A percentile compares a stretch with the other conserved stretches of the same genome.
phyloP scores from a whole-genome alignment of 2,797 vertebrate genomes.

The Neoniphon sammara region DNA sequence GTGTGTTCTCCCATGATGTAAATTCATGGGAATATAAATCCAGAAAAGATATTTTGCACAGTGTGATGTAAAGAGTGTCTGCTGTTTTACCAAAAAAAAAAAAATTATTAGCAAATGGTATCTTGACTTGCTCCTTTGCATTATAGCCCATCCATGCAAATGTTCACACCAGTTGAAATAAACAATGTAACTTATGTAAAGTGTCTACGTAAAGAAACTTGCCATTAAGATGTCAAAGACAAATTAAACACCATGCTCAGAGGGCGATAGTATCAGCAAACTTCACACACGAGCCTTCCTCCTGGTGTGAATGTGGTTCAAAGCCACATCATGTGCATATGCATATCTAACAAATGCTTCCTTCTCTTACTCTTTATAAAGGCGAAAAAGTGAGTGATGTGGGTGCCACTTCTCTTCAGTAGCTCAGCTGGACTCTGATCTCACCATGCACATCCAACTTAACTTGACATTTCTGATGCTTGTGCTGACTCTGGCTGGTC shows the following conservation, averaged over 20 bases:
- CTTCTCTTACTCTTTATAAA: conserved; percentile 22
- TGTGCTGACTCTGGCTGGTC: conserved; percentile 18
- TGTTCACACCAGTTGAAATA: no score
- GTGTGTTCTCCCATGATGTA: conserved; percentile 17
- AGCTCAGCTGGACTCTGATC: conserved; percentile 18
- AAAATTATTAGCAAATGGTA: background rate
- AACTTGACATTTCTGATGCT: conserved; percentile 32
- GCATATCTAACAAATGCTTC: conserved; percentile 14
- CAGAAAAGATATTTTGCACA: background rate
- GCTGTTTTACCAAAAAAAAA: background rate
- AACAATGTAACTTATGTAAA: no score
- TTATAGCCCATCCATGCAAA: no score
- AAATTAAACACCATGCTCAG: no score
- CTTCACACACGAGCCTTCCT: background rate
- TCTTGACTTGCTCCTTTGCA: background rate
- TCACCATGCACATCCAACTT: conserved; percentile 50
- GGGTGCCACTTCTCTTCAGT: conserved; percentile 4
- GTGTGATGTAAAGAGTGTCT: background rate
- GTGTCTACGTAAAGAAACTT: no score
- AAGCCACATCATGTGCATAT: conserved; percentile 22
- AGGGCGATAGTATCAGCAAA: no score
- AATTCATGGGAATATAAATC: conserved; percentile 26
- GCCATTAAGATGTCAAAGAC: no score
- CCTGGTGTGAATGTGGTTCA: background rate
- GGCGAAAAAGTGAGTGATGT: background rate